Evolutionary conservation across 2,797 vertebrate species (phyloP).

Genomic region (Hyperoplus lanceolatus): DNA sequence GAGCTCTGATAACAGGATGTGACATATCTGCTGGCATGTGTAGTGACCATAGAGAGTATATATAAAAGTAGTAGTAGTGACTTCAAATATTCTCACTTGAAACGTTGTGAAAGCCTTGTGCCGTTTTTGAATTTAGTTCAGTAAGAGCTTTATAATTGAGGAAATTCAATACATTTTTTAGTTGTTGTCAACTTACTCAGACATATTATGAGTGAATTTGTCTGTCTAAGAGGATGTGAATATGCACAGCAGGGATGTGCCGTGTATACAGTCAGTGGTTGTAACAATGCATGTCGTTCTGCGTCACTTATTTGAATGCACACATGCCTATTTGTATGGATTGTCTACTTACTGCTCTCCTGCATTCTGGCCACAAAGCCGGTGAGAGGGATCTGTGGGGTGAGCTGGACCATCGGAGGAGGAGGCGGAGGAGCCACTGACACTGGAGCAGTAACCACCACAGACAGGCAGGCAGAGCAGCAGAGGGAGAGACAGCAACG

Average conservation of each 20-base stretch:
- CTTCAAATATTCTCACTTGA: neutral
- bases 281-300: neutral
- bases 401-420: constrained; percentile 99
- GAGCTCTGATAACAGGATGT: constrained; percentile 3
- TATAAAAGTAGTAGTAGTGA: too few species aligned
- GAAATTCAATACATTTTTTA: neutral
- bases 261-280: neutral
- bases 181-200: neutral
- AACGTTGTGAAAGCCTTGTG: neutral
- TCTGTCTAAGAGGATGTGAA: neutral
- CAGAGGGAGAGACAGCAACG: constrained; percentile 12
- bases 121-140: neutral
- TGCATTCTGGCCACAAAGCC: constrained; percentile 99
- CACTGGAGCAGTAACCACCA: constrained; percentile 87
- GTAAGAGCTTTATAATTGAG: neutral
- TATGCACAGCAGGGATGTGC: neutral
- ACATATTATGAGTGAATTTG: neutral
- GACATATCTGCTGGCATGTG: neutral
- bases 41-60: neutral
- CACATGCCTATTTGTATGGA: constrained; percentile 10
- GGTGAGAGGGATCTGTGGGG: constrained; percentile 99
- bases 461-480: constrained; percentile 75
- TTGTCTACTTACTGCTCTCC: constrained; percentile 98
- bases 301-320: neutral
- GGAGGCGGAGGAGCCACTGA: constrained; percentile 97